Percentiles rank a stretch among this genome's conserved stretches.
phyloP scores from a whole-genome alignment of 2,888 invertebrate genomes.

The Monoplex corrugatus region DNA sequence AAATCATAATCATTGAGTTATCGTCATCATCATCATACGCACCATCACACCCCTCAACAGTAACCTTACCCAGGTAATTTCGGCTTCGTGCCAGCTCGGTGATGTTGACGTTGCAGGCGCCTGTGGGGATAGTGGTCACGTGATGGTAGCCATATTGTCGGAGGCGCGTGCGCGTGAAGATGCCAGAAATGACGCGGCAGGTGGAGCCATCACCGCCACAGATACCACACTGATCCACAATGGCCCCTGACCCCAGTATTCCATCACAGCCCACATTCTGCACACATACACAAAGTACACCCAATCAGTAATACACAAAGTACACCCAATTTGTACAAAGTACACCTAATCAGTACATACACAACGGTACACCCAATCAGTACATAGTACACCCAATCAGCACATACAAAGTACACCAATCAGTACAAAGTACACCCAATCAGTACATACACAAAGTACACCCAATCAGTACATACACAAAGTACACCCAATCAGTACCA shows the following conservation, averaged over 20 bases:
- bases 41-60: background rate
- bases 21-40: background rate
- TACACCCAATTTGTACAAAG: no score
- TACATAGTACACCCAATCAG: no score
- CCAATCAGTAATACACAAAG: no score
- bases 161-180: conserved; percentile 89
- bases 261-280: conserved; percentile 93
- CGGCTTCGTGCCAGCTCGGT: conserved; percentile 91
- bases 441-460: no score
- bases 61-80: conserved; percentile 89
- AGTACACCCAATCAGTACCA: no score
- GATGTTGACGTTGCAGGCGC: conserved; percentile 93
- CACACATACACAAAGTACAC: no score
- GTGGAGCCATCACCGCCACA: conserved; percentile 92
- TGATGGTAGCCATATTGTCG: conserved; percentile 90
- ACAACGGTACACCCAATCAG: no score
- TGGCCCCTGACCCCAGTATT: conserved; percentile 90
- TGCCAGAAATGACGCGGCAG: conserved; percentile 90
- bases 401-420: no score
- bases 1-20: background rate
- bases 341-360: no score
- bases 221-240: conserved; percentile 93
- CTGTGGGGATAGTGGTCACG: conserved; percentile 91
- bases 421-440: no score
- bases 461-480: no score